These are phyloP conservation scores for Papilio xuthus DNA, from an alignment of 1,140 invertebrate genomes.

Conservation along the genomic window DNA sequence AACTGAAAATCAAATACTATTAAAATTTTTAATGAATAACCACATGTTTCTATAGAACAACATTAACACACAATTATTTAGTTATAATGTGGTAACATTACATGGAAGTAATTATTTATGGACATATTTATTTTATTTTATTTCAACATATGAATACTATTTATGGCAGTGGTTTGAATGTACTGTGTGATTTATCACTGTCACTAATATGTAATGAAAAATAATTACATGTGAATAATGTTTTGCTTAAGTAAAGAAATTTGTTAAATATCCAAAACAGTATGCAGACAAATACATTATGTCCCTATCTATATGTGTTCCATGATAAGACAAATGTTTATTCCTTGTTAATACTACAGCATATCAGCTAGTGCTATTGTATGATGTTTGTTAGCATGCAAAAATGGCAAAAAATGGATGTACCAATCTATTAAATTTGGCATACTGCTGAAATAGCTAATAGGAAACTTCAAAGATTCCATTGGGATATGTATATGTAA, in stretches of 20 bases:
- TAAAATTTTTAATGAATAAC: background rate
- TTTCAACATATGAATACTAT: background rate
- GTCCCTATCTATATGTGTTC: background rate
- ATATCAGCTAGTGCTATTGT: background rate
- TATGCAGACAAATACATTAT: background rate
- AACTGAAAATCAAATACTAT: conserved; percentile 59
- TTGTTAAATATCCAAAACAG: background rate
- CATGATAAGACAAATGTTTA: background rate
- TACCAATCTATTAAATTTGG: no score
- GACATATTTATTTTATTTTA: background rate
- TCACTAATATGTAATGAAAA: no score
- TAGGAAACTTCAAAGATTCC: no score
- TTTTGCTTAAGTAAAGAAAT: conserved; percentile 29
- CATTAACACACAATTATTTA: background rate
- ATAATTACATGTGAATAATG: conserved; percentile 17
- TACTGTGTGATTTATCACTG: background rate
- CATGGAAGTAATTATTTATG: conserved; percentile 5
- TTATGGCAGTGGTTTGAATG: background rate
- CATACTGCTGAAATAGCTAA: no score
- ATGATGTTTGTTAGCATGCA: no score
- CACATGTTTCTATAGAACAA: background rate
- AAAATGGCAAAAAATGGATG: no score
- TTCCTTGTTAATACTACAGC: background rate
- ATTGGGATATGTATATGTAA: no score
- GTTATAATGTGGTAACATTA: background rate